These are phyloP conservation scores for Drosophila hamatofila DNA, from an alignment of 2,888 invertebrate genomes.

Conservation along the genomic window DNA sequence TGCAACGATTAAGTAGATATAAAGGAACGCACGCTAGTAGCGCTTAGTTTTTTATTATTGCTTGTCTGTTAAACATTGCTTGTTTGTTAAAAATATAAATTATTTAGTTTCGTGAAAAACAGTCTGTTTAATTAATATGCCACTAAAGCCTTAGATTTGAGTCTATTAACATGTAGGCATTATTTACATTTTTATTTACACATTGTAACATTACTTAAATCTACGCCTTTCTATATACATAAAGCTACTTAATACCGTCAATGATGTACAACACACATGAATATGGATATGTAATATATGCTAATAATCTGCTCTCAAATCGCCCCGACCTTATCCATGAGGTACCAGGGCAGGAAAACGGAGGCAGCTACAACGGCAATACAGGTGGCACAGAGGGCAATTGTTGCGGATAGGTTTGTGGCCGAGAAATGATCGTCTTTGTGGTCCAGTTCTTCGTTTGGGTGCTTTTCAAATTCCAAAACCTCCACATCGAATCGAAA, in stretches of 20 bases:
- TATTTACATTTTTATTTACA: conserved; percentile 53
- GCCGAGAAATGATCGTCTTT: conserved; percentile 68
- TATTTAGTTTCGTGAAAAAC: conserved; percentile 34
- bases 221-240: conserved; percentile 59
- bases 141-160: conserved; percentile 31
- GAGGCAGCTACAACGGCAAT: conserved; percentile 84
- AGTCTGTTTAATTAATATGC: conserved; percentile 47
- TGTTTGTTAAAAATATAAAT: conserved; percentile 37
- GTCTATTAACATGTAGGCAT: conserved; percentile 42
- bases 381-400: conserved; percentile 83
- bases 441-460: conserved; percentile 82
- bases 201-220: conserved; percentile 41
- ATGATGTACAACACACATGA: conserved; percentile 36
- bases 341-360: conserved; percentile 85
- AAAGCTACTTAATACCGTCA: conserved; percentile 71
- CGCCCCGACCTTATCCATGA: conserved; percentile 80
- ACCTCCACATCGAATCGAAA: conserved; percentile 86
- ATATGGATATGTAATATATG: neutral
- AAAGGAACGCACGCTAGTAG: neutral
- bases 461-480: conserved; percentile 85
- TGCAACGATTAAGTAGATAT: neutral
- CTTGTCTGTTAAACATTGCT: too few relatives aligned
- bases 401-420: conserved; percentile 78
- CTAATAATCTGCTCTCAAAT: conserved; percentile 27
- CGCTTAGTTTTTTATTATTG: neutral